Evolutionary conservation across 2,888 invertebrate species (phyloP).

Genomic region (Ornithoptera priamus): DNA sequence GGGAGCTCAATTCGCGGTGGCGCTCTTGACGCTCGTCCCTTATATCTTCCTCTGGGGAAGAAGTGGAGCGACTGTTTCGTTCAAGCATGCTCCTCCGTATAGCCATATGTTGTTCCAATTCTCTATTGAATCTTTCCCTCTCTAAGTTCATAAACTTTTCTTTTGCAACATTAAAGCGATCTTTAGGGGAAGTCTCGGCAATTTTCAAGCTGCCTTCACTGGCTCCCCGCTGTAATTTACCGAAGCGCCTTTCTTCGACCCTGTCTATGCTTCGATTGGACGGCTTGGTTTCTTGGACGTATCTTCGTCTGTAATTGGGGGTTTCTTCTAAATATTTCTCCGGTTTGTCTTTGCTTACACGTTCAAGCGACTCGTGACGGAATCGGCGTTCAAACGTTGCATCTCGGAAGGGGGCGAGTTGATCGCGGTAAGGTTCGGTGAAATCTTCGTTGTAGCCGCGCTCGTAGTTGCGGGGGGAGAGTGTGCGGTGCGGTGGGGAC

Average conservation of each 20-base stretch:
- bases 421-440: conserved; percentile 55
- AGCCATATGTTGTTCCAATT: conserved; percentile 76
- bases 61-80: conserved; percentile 76
- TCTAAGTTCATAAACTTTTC: conserved; percentile 91
- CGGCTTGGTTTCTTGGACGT: conserved; percentile 73
- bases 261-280: conserved; percentile 70
- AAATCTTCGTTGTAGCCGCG: conserved; percentile 46
- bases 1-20: conserved; percentile 65
- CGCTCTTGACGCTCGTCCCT: conserved; percentile 74
- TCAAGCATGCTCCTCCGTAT: conserved; percentile 75
- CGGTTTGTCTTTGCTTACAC: conserved; percentile 58
- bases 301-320: conserved; percentile 69
- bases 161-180: conserved; percentile 91
- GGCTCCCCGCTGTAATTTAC: conserved; percentile 65
- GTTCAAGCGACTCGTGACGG: conserved; percentile 71
- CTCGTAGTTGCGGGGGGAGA: conserved; percentile 51
- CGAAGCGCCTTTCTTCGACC: conserved; percentile 71
- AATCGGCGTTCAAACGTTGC: conserved; percentile 65
- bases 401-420: conserved; percentile 66
- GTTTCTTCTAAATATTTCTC: conserved; percentile 64
- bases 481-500: conserved; percentile 53
- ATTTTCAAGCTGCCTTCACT: conserved; percentile 72
- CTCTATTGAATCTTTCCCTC: conserved; percentile 82
- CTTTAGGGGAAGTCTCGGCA: conserved; percentile 82
- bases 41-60: conserved; percentile 77